Evolutionary conservation across 2,113 vertebrate genomes (phyloP).

Genomic region (Chascanopsetta lugubris): DNA sequence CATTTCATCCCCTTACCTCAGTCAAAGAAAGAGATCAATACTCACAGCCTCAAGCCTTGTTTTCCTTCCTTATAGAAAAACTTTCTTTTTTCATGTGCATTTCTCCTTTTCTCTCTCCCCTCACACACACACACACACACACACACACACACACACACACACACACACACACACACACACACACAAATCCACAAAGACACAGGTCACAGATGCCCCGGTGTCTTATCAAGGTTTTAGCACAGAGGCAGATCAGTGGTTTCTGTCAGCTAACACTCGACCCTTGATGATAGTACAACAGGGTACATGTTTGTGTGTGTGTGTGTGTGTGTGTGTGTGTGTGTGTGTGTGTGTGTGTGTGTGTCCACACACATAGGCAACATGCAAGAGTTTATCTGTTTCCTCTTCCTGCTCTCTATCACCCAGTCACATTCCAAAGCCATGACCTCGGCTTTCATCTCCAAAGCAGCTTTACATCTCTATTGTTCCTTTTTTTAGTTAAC

Average conservation of each 20-base stretch:
- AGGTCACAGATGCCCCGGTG: constrained; percentile 32
- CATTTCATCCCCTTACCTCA: not conserved
- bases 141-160: not conserved
- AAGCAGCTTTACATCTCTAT: constrained; percentile 20
- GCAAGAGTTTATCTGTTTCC: constrained; percentile 65
- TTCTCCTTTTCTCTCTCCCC: not conserved
- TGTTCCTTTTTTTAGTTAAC: constrained; percentile 9
- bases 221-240: constrained; percentile 58
- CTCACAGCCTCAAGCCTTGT: not conserved
- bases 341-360: constrained; percentile 25
- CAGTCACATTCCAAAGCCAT: constrained; percentile 72
- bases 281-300: constrained; percentile 60
- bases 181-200: constrained; percentile 7
- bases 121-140: too few relatives aligned
- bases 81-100: constrained; percentile 6
- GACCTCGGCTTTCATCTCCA: constrained; percentile 41
- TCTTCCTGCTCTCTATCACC: constrained; percentile 68
- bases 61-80: not conserved
- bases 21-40: not conserved
- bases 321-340: constrained; percentile 25
- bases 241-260: constrained; percentile 60
- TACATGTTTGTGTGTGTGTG: constrained; percentile 27
- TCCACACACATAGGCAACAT: constrained; percentile 2
- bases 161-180: not conserved
- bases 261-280: constrained; percentile 74